Evolutionary conservation across 2,888 invertebrate genomes (phyloP), one percentile per base, ranked within the genome.

Genomic region (Xanthia togata): DNA sequence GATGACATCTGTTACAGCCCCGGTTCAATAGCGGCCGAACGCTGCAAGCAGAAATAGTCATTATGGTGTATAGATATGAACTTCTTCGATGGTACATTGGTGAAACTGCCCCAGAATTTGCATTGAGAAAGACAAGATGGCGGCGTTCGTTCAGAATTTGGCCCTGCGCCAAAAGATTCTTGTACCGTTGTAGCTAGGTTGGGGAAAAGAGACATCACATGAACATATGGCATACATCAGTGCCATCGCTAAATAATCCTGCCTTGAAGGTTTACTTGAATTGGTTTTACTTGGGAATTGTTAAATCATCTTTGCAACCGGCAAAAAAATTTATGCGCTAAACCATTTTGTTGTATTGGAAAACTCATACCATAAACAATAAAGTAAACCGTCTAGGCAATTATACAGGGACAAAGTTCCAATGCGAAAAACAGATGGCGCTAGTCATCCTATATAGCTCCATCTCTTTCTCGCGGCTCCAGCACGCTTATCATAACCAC

Each of bases 141-240:
- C 5, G 17, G 11, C 5, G 0, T 12, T 20, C 26, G 47, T 65
- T 47, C 26, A 12, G 0, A 50, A 17, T 53, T 31, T 20, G 35
- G 35, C 35, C 11, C 6, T 12, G n/a, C 53, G 23, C 17, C 31
- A 3, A 50, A n/a, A 67, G 9, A n/a, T 50, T 17, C 5, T 9
- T 50, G 31, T 50, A 23, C 14, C 1, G 9, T 14, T 47, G 44
- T 47, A 65, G 20, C 17, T 26, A 2, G 31, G 12, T 41, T 57
- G 12, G 57, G 17, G 20, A 64, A 55, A 53, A 59, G 0, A 71
- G 26, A 70, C 38, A 78, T 77, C 78, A 77, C 55, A 38, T 31
- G 14, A 64, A 47, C 2, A 63, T 17, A 31, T n/a, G n/a, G n/a
- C 20, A 35, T 8, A 50, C 4, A 17, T 60, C n/a, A 71, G 35